Percentiles rank a stretch among this genome's conserved stretches.
Conservation (phyloP, 2,888 invertebrate genomes). For the Tenthredo scrophulariae region DNA sequence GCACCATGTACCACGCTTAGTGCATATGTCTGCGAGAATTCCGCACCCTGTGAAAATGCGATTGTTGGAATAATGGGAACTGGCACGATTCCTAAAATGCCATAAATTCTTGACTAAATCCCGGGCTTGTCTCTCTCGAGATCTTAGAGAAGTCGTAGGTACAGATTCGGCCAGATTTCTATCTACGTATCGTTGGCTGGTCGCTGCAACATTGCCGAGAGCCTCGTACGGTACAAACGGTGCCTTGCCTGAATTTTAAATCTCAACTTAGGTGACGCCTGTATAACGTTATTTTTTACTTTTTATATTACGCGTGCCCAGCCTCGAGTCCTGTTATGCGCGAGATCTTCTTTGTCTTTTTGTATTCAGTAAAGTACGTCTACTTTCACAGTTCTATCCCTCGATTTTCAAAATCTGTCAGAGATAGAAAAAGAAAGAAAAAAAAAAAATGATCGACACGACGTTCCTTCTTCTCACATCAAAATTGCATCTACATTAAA, state of each 20-base stretch:
- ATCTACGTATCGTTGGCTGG: slow-evolving; percentile 8
- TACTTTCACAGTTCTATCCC: not conserved
- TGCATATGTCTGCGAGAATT: not conserved
- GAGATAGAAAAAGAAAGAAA: no score
- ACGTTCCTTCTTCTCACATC: no score
- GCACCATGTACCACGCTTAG: not conserved
- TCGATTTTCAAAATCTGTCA: not conserved
- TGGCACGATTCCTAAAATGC: slow-evolving; percentile 26
- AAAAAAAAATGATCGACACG: not conserved
- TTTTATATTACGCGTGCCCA: slow-evolving; percentile 42
- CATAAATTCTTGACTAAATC: slow-evolving; percentile 1
- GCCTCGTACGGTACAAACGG: slow-evolving; percentile 48
- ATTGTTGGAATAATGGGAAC: slow-evolving; percentile 45
- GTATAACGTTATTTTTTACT: slow-evolving; percentile 19
- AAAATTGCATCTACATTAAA: no score
- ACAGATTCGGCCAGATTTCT: not conserved
- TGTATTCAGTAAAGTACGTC: not conserved
- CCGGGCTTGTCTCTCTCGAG: not conserved
- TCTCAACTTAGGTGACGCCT: slow-evolving; percentile 15
- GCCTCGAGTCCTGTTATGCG: slow-evolving; percentile 35
- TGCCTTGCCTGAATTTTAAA: slow-evolving; percentile 43
- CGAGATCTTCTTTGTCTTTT: not conserved
- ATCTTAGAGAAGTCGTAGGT: not conserved
- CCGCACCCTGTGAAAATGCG: slow-evolving; percentile 12
- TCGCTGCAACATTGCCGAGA: slow-evolving; percentile 41